Conservation (phyloP, 2,113 vertebrate genomes). For the Indicator indicator region DNA sequence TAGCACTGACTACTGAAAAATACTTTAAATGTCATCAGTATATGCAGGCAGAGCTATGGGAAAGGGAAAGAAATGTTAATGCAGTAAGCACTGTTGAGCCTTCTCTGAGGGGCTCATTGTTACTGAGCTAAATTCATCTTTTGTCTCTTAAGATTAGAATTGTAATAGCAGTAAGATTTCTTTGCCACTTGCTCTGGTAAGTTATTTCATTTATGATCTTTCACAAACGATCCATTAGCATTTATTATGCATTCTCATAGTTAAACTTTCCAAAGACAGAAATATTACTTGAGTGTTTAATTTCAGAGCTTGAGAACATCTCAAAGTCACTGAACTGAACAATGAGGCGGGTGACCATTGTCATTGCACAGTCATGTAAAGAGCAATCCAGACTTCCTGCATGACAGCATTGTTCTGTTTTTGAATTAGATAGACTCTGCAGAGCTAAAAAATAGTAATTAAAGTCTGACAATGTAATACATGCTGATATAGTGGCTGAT, state of each 20-base stretch:
- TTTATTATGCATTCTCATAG: not conserved
- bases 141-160: not conserved
- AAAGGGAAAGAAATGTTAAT: not conserved
- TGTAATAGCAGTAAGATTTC: not conserved
- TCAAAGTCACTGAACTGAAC: not conserved
- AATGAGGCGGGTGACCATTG: not conserved
- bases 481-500: not conserved
- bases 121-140: not conserved
- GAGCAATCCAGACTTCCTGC: not conserved
- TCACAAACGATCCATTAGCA: not conserved
- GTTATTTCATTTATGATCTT: not conserved
- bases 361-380: accelerated
- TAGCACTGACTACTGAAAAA: not conserved
- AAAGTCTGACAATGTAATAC: not conserved
- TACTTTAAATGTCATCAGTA: not conserved
- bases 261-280: not conserved
- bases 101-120: not conserved
- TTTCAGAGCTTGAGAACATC: not conserved
- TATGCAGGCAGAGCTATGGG: not conserved
- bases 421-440: not conserved
- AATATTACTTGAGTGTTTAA: not conserved
- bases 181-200: not conserved
- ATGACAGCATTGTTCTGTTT: not conserved
- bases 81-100: not conserved
- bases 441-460: not conserved